phyloP scores from a whole-genome alignment of 2,113 vertebrate species.

The Muntiacus muntjak region DNA sequence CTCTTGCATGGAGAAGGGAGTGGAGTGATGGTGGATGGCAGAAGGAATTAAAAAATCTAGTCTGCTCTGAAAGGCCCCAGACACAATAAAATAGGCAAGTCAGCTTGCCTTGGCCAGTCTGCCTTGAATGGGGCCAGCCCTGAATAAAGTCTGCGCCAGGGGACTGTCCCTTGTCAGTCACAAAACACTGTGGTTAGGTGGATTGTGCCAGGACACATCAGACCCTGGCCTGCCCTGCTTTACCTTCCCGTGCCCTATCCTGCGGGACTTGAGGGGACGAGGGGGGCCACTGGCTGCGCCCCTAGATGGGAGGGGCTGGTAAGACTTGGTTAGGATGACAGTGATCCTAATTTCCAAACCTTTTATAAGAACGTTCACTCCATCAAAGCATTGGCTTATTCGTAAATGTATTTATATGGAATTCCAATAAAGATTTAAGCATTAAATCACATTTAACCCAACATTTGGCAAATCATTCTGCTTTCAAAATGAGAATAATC shows the following conservation, averaged over 20 bases:
- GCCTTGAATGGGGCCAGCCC: not conserved
- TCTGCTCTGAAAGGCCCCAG: not conserved
- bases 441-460: not conserved
- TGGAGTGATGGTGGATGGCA: not conserved
- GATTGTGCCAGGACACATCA: not conserved
- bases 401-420: not conserved
- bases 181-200: not conserved
- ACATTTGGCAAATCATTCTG: not conserved
- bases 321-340: not conserved
- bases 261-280: not conserved
- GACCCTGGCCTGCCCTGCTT: not conserved
- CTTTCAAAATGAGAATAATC: not conserved
- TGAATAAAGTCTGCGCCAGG: not conserved
- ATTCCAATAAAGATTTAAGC: not conserved
- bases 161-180: not conserved
- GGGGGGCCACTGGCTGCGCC: not conserved
- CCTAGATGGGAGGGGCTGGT: not conserved
- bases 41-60: not conserved
- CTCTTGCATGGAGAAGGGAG: not conserved
- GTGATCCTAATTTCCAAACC: not conserved
- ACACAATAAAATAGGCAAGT: not conserved
- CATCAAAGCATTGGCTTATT: not conserved
- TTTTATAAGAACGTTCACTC: accelerated
- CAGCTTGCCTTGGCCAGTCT: not conserved
- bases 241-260: not conserved